Conservation (phyloP, 2,113 vertebrate genomes). For the Alectura lathami region DNA sequence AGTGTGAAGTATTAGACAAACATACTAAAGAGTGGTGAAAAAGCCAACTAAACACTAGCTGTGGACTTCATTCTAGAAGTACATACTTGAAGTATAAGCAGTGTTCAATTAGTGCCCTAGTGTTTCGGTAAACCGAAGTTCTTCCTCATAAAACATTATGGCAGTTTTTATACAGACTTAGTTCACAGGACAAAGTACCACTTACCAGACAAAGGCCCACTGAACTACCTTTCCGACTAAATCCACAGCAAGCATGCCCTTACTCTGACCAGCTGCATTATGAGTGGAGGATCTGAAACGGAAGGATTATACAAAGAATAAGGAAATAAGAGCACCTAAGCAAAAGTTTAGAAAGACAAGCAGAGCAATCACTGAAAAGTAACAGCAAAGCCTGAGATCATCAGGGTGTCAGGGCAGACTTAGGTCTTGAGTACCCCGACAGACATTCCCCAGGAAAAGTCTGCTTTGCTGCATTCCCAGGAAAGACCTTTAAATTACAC, state of each 20-base stretch:
- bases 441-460: background rate
- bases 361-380: background rate
- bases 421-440: background rate
- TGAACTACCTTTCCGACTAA: background rate
- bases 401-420: background rate
- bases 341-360: background rate
- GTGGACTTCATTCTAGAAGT: background rate
- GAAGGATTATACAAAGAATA: background rate
- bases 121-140: background rate
- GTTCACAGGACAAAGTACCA: too few species aligned
- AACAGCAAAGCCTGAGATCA: background rate
- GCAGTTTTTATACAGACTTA: background rate
- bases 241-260: background rate
- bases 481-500: background rate
- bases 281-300: background rate
- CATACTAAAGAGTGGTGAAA: background rate
- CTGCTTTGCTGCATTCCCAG: background rate
- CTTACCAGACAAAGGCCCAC: background rate
- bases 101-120: background rate
- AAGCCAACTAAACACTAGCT: background rate
- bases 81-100: background rate
- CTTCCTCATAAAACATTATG: background rate
- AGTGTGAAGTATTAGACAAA: background rate
- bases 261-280: background rate
- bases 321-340: background rate